A percentile compares a stretch with the other conserved stretches of the same genome.
Evolutionary conservation across 1,140 invertebrate species (phyloP).

Genomic region (Arion vulgaris): DNA sequence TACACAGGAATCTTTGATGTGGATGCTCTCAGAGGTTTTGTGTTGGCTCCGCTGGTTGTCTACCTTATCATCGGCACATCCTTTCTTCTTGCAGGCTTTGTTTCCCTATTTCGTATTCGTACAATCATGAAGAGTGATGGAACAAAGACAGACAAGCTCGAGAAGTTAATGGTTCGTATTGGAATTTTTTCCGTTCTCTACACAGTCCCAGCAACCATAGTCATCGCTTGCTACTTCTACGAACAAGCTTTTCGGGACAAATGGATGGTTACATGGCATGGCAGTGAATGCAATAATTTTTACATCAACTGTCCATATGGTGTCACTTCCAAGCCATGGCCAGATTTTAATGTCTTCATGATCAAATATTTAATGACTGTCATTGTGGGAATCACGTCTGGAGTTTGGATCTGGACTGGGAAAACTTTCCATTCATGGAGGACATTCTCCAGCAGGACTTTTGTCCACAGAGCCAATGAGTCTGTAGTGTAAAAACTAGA

Average conservation of each 20-base stretch:
- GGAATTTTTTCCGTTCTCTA: constrained; percentile 96
- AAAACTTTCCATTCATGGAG: constrained; percentile 96
- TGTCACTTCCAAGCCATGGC: constrained; percentile 53
- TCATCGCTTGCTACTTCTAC: constrained; percentile 97
- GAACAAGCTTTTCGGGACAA: constrained; percentile 89
- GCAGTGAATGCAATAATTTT: constrained; percentile 55
- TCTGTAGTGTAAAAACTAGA: constrained; percentile 16
- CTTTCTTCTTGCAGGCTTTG: constrained; percentile 95
- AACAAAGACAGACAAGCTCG: constrained; percentile 95
- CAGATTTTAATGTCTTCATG: constrained; percentile 84
- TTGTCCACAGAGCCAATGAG: constrained; percentile 36
- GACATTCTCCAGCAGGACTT: constrained; percentile 77
- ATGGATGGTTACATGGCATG: constrained; percentile 78
- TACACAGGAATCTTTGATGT: constrained; percentile 95
- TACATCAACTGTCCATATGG: constrained; percentile 42
- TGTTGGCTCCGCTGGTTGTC: constrained; percentile 90
- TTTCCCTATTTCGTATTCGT: constrained; percentile 94
- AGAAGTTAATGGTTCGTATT: constrained; percentile 98
- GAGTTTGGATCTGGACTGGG: constrained; percentile 97
- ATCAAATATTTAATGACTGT: constrained; percentile 97
- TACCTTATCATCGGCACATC: constrained; percentile 93
- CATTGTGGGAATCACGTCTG: constrained; percentile 97
- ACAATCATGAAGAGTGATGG: constrained; percentile 91
- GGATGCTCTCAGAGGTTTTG: constrained; percentile 88
- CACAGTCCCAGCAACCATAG: constrained; percentile 93